phyloP scores from a whole-genome alignment of 2,113 vertebrate genomes.

The Lamprologus speciosus region DNA sequence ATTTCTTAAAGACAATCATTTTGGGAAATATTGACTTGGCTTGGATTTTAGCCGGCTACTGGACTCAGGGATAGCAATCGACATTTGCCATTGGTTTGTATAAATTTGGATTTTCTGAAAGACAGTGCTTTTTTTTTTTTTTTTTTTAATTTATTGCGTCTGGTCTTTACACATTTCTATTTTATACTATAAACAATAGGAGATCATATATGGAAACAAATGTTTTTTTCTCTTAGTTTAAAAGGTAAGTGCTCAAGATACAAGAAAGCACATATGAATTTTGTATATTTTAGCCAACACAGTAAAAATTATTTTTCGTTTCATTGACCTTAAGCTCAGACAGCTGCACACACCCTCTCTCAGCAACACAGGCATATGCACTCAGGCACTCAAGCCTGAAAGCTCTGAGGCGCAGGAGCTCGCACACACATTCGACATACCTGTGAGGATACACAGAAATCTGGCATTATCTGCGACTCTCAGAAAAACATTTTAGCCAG shows the following conservation, averaged over 20 bases:
- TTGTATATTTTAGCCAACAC: background rate
- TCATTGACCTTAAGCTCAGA: background rate
- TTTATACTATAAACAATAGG: background rate
- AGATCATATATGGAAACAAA: background rate
- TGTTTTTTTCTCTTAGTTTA: background rate
- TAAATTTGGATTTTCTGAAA: background rate
- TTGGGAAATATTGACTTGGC: background rate
- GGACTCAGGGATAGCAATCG: background rate
- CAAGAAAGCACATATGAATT: background rate
- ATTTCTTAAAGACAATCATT: background rate
- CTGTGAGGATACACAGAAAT: slow-evolving; percentile 40
- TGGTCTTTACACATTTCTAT: background rate
- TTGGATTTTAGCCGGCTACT: background rate
- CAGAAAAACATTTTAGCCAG: slow-evolving; percentile 6
- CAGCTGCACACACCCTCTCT: background rate
- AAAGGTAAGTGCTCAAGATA: background rate
- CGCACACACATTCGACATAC: slow-evolving; percentile 38
- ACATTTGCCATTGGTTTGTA: background rate
- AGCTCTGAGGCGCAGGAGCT: background rate
- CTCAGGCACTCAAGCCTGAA: background rate
- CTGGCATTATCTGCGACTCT: slow-evolving; percentile 13
- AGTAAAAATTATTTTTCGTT: background rate
- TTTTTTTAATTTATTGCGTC: accelerated
- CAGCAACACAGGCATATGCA: background rate
- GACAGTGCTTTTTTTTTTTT: background rate